These are phyloP conservation scores for Pandemis cinnamomeana DNA, from an alignment of 2,888 invertebrate species.

Conservation along the genomic window DNA sequence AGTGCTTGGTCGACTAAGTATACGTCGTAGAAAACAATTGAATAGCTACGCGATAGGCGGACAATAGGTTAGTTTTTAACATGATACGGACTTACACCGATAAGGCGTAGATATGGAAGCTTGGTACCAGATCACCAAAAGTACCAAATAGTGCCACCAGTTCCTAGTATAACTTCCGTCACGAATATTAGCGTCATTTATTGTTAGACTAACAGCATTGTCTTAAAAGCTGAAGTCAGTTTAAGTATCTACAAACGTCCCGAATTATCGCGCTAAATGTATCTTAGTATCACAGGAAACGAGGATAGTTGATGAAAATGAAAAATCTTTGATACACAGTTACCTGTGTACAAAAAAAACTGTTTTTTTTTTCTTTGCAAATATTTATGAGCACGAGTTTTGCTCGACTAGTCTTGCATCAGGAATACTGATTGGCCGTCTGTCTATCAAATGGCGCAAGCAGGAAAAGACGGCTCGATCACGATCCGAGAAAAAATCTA, in stretches of 20 bases:
- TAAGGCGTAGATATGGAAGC: neutral
- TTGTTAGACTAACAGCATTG: too few relatives aligned
- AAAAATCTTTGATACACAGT: neutral
- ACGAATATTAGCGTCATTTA: too few relatives aligned
- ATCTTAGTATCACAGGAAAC: too few relatives aligned
- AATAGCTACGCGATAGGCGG: neutral
- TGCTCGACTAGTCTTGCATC: constrained; percentile 11
- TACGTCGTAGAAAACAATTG: neutral
- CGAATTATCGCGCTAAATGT: too few relatives aligned
- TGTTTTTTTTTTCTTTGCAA: neutral
- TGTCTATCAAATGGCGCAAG: constrained; percentile 29
- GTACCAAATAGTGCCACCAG: neutral
- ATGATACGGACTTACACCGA: neutral
- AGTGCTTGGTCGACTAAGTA: too few relatives aligned
- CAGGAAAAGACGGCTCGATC: constrained; percentile 25
- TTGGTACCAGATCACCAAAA: neutral
- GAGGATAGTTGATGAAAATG: too few relatives aligned
- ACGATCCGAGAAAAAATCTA: constrained; percentile 28
- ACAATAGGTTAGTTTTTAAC: neutral
- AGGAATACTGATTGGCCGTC: constrained; percentile 8
- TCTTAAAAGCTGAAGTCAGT: too few relatives aligned
- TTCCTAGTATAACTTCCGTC: neutral
- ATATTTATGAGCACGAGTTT: neutral
- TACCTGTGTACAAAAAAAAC: neutral
- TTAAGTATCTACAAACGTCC: too few relatives aligned